These are phyloP conservation scores for Nannospalax galili DNA, from an alignment of 2,113 vertebrate species.

Conservation along the genomic window DNA sequence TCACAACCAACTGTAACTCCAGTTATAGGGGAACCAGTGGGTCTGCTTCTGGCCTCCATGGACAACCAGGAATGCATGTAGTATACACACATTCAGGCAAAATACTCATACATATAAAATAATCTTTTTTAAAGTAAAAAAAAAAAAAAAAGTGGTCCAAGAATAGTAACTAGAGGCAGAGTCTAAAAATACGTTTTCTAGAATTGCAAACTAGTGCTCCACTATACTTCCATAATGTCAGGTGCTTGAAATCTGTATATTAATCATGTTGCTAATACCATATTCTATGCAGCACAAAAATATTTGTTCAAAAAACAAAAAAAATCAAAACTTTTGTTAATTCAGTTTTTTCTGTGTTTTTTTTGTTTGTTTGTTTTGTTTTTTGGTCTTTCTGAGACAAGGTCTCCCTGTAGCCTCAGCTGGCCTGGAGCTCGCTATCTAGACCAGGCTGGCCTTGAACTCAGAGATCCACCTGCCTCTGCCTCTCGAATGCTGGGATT, in stretches of 20 bases:
- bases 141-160: neutral
- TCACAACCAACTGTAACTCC: too few species aligned
- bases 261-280: neutral
- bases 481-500: too few species aligned
- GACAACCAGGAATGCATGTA: neutral
- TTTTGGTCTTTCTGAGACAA: too few species aligned
- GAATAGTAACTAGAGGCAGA: neutral
- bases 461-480: too few species aligned
- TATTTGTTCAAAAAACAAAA: neutral
- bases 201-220: neutral
- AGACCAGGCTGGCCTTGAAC: too few species aligned
- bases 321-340: neutral
- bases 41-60: neutral
- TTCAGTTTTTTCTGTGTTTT: too few species aligned
- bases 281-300: neutral
- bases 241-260: neutral
- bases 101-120: too few species aligned
- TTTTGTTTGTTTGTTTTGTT: too few species aligned
- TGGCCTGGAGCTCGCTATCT: too few species aligned
- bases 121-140: neutral
- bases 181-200: neutral
- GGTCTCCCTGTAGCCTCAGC: too few species aligned
- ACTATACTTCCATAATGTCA: neutral
- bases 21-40: neutral
- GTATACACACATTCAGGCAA: neutral